Base-by-base conservation (phyloP, 2,797 vertebrate genomes). In the Urocyon cinereoargenteus region DNA sequence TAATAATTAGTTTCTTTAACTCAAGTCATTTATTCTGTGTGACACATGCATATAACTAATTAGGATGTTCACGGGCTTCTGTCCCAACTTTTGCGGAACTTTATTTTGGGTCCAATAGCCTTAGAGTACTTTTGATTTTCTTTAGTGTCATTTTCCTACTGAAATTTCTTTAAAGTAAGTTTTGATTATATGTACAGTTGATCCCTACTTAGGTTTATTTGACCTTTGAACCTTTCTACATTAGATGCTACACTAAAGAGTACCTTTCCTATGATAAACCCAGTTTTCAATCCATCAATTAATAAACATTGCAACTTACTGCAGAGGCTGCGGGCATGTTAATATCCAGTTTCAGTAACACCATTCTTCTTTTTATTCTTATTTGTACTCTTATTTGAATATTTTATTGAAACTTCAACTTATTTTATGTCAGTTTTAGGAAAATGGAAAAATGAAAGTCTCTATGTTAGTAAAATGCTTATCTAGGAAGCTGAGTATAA, bases 381-480 rank as follows among this genome's bases (percentile, higher is more conserved):
- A 90, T 53, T 83, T 89, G 19, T 1, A 81, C 7, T 86, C 10
- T 78, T 68, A 94, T 16, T 91, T 88, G 70, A 93, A 53, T 96
- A 81, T 61, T 75, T 90, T 55, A 57, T 77, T 90, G 14, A 19
- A 70, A 61, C 16, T 66, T 40, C 2, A 96, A 64, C 10, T 61
- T 66, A n/a, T 7, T 86, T 19, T 53, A 12, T 40, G 92, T 45
- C 40, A 10, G 8, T 64, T 93, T 77, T 59, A 24, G 19, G n/a
- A 86, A 91, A 97, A 72, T 16, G 4, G 19, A 59, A 83, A 96
- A 95, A 64, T 49, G 11, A 51, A 92, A 91, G 11, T 87, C 53
- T 59, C 66, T 5, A 79, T 79, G 61, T 55, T n/a, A 78, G 68
- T 66, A 45, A 57, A 51, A 89, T 53, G 18, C 21, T 88, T 79